Evolutionary conservation across 2,797 vertebrate genomes (phyloP), one percentile per base, ranked within the genome.

Genomic region (Semaprochilodus insignis): DNA sequence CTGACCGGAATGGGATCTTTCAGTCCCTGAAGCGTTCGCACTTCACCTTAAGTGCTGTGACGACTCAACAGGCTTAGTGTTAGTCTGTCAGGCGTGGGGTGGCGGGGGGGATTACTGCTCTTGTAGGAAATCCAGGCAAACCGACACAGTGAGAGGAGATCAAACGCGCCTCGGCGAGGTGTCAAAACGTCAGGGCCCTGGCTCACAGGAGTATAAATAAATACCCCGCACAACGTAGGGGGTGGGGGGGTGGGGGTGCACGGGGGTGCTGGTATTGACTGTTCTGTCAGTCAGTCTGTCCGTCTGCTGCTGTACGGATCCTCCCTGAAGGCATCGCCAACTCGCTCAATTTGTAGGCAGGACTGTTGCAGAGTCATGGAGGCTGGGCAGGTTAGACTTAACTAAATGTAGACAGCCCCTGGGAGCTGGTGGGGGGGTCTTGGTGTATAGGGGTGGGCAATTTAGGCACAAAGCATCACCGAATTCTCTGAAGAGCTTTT

Each of bases 31-130:
- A 74, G 65, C 40, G 52, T 59, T 67, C 36, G 8, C 31, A 63
- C 44, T 86, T 87, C 77, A 83, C 88, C 83, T 3, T 31, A 88
- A 90, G 83, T 77, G 84, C 85, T 80, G 85, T 85, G 88, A 91
- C 86, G 90, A 90, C 89, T 84, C 91, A 93, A 91, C 89, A 92
- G 91, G 91, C 91, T 94, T 92, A 92, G 89, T 83, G 90, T 87
- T 82, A 89, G 89, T 85, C 87, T 82, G 91, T 90, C 83, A 85
- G 87, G 90, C 88, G 91, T 87, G 87, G 88, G 89, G 85, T 87
- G 19, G 34, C 88, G n/a, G 34, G 91, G 81, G 83, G 91, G 91
- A 92, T 94, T 92, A 92, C 79, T 2, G 88, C 82, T 86, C 88
- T 86, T 81, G 8, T 82, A 84, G 88, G 89, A 90, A 81, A 51